phyloP scores from a whole-genome alignment of 1,140 invertebrate genomes.

The Drosophila pandora region DNA sequence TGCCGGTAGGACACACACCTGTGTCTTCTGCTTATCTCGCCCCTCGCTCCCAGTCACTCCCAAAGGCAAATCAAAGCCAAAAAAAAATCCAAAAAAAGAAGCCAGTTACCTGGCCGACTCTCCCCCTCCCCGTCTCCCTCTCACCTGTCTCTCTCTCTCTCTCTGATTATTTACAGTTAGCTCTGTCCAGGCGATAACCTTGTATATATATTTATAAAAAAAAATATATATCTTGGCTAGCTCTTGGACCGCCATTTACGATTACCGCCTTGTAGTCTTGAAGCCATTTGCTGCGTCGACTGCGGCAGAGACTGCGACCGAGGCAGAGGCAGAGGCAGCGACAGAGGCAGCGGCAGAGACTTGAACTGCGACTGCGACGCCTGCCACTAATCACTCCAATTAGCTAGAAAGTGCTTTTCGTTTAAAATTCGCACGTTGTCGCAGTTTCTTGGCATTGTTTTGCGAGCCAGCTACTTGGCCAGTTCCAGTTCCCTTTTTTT shows the following conservation, averaged over 20 bases:
- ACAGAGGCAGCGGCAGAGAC: not conserved
- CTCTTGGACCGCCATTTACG: slow-evolving; percentile 58
- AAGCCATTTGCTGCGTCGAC: slow-evolving; percentile 14
- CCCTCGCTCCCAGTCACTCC: too few relatives aligned
- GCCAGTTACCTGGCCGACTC: not conserved
- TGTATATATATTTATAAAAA: slow-evolving; percentile 34
- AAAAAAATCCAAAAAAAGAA: not conserved
- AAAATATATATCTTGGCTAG: slow-evolving; percentile 49
- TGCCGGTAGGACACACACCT: not conserved
- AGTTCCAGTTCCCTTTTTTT: slow-evolving; percentile 18
- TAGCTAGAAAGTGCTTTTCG: slow-evolving; percentile 80
- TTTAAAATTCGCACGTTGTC: slow-evolving; percentile 83
- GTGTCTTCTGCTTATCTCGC: not conserved
- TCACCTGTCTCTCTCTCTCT: slow-evolving; percentile 33
- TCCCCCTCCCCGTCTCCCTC: slow-evolving; percentile 31
- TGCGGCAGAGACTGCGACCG: slow-evolving; percentile 21
- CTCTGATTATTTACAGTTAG: slow-evolving; percentile 64
- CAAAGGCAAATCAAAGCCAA: slow-evolving; percentile 2
- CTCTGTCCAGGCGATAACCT: slow-evolving; percentile 67
- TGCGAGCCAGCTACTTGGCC: slow-evolving; percentile 63
- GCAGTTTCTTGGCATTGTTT: slow-evolving; percentile 83
- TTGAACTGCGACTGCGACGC: slow-evolving; percentile 32
- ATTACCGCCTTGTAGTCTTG: slow-evolving; percentile 35
- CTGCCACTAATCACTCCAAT: slow-evolving; percentile 78
- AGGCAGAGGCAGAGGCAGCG: not conserved